Percentiles rank a stretch among this genome's conserved stretches.
These are phyloP conservation scores for Caligus rogercresseyi DNA, from an alignment of 1,140 invertebrate genomes.

Conservation along the genomic window DNA sequence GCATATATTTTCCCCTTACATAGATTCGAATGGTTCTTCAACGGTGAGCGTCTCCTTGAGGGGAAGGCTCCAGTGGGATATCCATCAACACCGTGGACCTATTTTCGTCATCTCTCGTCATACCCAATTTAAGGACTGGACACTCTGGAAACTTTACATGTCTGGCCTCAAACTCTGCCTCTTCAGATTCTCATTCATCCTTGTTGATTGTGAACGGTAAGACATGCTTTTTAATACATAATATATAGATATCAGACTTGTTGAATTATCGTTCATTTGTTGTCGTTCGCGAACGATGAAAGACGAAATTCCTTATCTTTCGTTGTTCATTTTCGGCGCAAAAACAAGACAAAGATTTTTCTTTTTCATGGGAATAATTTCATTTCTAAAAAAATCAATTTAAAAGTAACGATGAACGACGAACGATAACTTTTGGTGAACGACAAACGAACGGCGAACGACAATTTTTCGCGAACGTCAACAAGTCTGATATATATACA, in stretches of 20 bases:
- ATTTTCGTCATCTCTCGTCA: conserved; percentile 22
- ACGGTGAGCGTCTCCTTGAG: background rate
- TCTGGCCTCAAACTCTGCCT: conserved; percentile 48
- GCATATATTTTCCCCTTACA: background rate
- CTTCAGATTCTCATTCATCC: conserved; percentile 36
- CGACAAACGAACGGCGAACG: too few species aligned
- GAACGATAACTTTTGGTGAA: too few species aligned
- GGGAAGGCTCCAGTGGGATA: background rate
- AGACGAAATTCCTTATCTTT: background rate
- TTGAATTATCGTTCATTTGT: background rate
- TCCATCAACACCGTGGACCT: conserved; percentile 4
- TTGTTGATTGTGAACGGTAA: conserved; percentile 48
- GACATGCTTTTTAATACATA: conserved; percentile 21
- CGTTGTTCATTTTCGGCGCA: too few species aligned
- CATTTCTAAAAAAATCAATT: too few species aligned
- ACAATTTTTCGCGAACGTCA: too few species aligned
- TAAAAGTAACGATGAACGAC: too few species aligned
- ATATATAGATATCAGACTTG: too few species aligned
- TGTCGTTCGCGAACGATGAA: background rate
- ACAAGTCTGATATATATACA: too few species aligned
- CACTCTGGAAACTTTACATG: conserved; percentile 29
- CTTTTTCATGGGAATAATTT: too few species aligned
- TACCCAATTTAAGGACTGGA: conserved; percentile 23
- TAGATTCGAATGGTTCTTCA: conserved; percentile 27
- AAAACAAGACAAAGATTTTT: too few species aligned